Conservation (phyloP, 2,113 vertebrate genomes). For the Saiga tatarica region DNA sequence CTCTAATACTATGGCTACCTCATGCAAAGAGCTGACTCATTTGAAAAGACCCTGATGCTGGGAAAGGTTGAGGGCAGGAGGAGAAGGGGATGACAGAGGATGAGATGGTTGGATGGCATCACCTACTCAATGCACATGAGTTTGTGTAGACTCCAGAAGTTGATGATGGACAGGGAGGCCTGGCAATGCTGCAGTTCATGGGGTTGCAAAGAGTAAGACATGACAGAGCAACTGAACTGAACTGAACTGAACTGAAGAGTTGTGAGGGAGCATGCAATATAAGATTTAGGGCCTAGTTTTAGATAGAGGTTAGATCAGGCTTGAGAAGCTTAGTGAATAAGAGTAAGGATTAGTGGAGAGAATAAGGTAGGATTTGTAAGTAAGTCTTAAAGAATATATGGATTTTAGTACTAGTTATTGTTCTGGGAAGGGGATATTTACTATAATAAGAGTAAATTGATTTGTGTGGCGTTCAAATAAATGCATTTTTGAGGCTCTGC, state of each 20-base stretch:
- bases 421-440: background rate
- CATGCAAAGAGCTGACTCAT: background rate
- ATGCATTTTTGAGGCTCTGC: background rate
- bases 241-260: background rate
- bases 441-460: background rate
- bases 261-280: background rate
- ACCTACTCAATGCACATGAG: background rate
- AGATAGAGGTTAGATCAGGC: background rate
- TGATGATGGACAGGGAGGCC: background rate
- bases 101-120: background rate
- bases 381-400: background rate
- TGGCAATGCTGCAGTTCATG: accelerated
- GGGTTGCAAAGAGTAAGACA: background rate
- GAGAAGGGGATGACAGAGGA: background rate
- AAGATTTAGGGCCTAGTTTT: background rate
- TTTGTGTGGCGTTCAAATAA: background rate
- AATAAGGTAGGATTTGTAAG: background rate
- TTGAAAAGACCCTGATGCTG: background rate
- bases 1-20: background rate
- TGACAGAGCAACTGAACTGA: background rate
- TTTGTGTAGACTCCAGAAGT: background rate
- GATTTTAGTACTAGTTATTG: background rate
- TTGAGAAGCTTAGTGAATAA: background rate
- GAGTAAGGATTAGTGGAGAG: background rate
- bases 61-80: background rate